These are phyloP conservation scores for Parapsyche elsis DNA, from an alignment of 1,140 invertebrate genomes.

Conservation along the genomic window DNA sequence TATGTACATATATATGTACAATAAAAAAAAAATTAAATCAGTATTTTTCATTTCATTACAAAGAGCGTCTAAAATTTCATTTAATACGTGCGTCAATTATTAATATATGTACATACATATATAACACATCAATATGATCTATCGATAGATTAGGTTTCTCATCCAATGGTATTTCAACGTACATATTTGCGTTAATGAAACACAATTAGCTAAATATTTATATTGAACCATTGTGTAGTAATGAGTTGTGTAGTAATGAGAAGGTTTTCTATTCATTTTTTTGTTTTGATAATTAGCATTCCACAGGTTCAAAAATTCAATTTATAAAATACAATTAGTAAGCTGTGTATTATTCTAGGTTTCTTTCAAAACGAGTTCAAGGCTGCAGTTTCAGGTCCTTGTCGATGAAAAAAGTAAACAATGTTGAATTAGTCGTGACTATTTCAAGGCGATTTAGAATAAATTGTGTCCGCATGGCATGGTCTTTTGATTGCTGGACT, in stretches of 20 bases:
- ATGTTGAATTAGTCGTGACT: slow-evolving; percentile 26
- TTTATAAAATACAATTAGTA: not conserved
- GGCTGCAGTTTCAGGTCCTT: not conserved
- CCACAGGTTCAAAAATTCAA: not conserved
- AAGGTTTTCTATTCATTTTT: not conserved
- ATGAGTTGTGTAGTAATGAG: not conserved
- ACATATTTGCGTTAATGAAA: not conserved
- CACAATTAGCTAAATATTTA: not conserved
- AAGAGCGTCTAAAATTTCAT: too few relatives aligned
- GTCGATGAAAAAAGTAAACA: slow-evolving; percentile 5
- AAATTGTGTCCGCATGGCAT: not conserved
- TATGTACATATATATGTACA: too few relatives aligned
- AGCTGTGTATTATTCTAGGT: too few relatives aligned
- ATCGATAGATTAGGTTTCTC: too few relatives aligned
- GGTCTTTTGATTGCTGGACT: not conserved
- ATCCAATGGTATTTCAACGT: not conserved
- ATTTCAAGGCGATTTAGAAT: slow-evolving; percentile 15
- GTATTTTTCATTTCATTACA: too few relatives aligned
- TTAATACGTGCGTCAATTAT: too few relatives aligned
- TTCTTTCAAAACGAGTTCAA: not conserved
- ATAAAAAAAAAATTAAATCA: too few relatives aligned
- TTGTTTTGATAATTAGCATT: not conserved
- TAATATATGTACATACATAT: too few relatives aligned
- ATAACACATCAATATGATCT: too few relatives aligned
- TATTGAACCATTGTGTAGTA: too few relatives aligned